phyloP scores from a whole-genome alignment of 1,140 invertebrate species.

The Pentalonia nigronervosa region DNA sequence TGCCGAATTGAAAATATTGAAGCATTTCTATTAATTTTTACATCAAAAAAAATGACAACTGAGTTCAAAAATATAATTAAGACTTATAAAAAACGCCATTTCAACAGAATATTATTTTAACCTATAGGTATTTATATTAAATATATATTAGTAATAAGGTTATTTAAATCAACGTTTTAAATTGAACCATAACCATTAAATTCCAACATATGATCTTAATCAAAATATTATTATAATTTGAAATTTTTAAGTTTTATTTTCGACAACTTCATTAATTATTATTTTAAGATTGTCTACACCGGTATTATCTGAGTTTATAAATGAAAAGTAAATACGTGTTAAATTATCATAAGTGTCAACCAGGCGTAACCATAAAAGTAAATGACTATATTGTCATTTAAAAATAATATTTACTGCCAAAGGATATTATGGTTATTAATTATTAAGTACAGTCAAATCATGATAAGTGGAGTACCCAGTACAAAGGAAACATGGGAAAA shows the following conservation, averaged over 20 bases:
- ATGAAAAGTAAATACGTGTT: background rate
- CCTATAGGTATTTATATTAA: background rate
- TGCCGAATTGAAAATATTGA: background rate
- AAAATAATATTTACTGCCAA: background rate
- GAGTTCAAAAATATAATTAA: background rate
- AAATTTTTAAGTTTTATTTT: background rate
- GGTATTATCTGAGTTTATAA: background rate
- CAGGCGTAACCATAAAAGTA: background rate
- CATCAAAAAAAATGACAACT: background rate
- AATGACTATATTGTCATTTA: background rate
- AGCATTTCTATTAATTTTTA: background rate
- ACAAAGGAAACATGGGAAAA: background rate
- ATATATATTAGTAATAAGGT: background rate
- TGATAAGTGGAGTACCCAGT: background rate
- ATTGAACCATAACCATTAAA: background rate
- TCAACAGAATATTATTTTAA: background rate
- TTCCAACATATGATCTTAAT: background rate
- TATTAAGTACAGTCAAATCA: background rate
- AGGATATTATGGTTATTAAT: background rate
- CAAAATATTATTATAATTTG: background rate
- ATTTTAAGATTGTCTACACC: background rate
- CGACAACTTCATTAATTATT: background rate
- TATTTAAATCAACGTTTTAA: background rate
- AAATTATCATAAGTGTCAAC: background rate
- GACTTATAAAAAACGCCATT: background rate